A percentile compares a stretch with the other conserved stretches of the same genome.
Evolutionary conservation across 2,888 invertebrate species (phyloP).

Genomic region (Chymomyza caudatula): DNA sequence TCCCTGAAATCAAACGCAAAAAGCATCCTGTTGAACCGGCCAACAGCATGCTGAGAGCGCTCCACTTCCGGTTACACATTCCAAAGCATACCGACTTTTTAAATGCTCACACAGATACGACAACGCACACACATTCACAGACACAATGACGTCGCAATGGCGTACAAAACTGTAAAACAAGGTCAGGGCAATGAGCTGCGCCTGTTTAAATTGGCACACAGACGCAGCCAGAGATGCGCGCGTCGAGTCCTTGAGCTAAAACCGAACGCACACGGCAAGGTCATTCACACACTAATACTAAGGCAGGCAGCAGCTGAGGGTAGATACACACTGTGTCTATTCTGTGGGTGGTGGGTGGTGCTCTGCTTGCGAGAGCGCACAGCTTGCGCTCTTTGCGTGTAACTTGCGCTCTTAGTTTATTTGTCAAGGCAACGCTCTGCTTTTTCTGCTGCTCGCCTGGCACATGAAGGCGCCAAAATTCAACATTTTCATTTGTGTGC

Average conservation of each 20-base stretch:
- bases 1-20: slow-evolving; percentile 77
- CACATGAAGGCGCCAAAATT: slow-evolving; percentile 76
- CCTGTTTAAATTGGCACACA: slow-evolving; percentile 33
- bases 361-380: too few species aligned
- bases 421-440: background rate
- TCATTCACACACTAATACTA: too few species aligned
- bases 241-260: slow-evolving; percentile 52
- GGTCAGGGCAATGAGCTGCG: slow-evolving; percentile 45
- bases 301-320: background rate
- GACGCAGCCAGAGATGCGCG: slow-evolving; percentile 5
- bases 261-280: slow-evolving; percentile 30
- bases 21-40: slow-evolving; percentile 72
- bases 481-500: slow-evolving; percentile 71
- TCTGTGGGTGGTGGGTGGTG: too few species aligned
- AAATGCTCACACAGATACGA: too few species aligned
- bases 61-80: slow-evolving; percentile 50
- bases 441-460: slow-evolving; percentile 64
- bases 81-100: slow-evolving; percentile 33
- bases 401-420: background rate
- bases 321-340: background rate
- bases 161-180: slow-evolving; percentile 31
- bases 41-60: slow-evolving; percentile 48
- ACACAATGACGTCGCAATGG: background rate
- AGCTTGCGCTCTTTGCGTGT: background rate
- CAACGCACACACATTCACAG: background rate